Conservation (phyloP, 2,797 vertebrate species). For the Trichosurus vulpecula region DNA sequence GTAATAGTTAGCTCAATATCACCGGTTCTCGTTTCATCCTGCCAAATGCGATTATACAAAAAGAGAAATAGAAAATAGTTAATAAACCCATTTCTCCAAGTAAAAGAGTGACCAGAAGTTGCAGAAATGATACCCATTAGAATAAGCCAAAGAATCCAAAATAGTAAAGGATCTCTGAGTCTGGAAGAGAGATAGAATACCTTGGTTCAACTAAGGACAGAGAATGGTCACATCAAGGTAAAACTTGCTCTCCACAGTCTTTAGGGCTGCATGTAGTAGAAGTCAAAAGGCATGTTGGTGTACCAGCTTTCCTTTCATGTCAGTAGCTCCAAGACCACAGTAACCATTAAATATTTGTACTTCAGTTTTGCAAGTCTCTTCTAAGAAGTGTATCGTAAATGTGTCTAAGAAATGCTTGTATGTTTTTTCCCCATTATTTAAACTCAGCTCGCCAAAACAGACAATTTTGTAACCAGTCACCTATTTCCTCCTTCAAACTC, state of each 20-base stretch:
- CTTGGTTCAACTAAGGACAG: background rate
- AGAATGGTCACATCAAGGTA: background rate
- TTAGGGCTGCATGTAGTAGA: background rate
- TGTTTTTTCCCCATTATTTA: background rate
- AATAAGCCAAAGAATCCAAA: background rate
- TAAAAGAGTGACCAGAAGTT: background rate
- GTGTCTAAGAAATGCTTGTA: background rate
- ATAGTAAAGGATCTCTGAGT: background rate
- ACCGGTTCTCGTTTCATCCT: background rate
- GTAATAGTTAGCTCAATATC: background rate
- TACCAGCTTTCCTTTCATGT: background rate
- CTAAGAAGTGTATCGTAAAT: background rate
- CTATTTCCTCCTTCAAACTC: conserved; percentile 48
- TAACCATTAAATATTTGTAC: background rate
- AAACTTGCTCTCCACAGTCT: background rate
- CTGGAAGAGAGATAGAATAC: background rate
- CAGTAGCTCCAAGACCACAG: background rate
- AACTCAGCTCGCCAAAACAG: background rate
- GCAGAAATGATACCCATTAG: background rate
- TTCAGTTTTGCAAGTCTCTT: background rate
- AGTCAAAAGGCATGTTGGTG: background rate
- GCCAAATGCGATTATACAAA: background rate
- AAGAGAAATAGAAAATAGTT: background rate
- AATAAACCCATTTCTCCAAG: background rate
- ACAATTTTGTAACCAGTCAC: background rate